These are phyloP conservation scores for Dexiosoma caninum DNA, from an alignment of 2,888 invertebrate species.

Conservation along the genomic window DNA sequence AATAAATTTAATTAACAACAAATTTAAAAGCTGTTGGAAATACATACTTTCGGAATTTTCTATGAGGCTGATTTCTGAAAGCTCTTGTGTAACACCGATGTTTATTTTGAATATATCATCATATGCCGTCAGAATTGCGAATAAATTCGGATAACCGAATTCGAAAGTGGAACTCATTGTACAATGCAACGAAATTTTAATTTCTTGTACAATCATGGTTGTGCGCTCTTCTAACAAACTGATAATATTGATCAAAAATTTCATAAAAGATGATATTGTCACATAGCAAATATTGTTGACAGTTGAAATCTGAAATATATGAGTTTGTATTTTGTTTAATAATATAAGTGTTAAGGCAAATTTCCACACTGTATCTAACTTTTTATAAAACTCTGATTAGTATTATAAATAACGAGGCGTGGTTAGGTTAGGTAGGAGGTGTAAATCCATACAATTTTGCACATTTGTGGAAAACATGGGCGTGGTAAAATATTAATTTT, in stretches of 20 bases:
- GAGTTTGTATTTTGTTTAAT: too few relatives aligned
- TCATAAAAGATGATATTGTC: conserved; percentile 72
- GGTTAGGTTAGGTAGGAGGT: too few relatives aligned
- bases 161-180: conserved; percentile 72
- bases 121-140: conserved; percentile 72
- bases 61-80: conserved; percentile 72
- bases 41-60: conserved; percentile 73
- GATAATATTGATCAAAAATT: conserved; percentile 73
- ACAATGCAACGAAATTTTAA: conserved; percentile 72
- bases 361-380: too few relatives aligned
- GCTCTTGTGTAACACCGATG: conserved; percentile 71
- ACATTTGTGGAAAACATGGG: too few relatives aligned
- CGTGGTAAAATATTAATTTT: too few relatives aligned
- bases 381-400: too few relatives aligned
- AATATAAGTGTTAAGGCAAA: too few relatives aligned
- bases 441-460: too few relatives aligned
- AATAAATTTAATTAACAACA: not conserved
- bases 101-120: conserved; percentile 74
- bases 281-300: conserved; percentile 69
- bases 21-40: too few relatives aligned
- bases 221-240: conserved; percentile 72
- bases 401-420: too few relatives aligned
- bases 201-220: conserved; percentile 72
- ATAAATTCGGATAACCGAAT: conserved; percentile 76
- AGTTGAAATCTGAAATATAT: conserved; percentile 68